A percentile compares a stretch with the other conserved stretches of the same genome.
phyloP scores from a whole-genome alignment of 2,797 vertebrate genomes.

The Mionectes olivaceus region DNA sequence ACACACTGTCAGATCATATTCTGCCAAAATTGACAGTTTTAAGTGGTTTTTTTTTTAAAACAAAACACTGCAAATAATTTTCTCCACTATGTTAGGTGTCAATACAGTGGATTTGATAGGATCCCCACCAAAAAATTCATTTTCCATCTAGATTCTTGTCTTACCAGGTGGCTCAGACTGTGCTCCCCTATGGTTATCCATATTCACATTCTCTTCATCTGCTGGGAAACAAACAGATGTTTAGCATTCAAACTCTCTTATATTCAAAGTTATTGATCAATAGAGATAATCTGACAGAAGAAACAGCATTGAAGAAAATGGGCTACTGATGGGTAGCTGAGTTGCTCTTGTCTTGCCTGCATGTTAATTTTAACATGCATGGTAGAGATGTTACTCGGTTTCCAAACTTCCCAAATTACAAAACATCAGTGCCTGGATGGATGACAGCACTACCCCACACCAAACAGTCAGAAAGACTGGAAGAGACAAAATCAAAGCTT shows the following conservation, averaged over 20 bases:
- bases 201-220: slow-evolving; percentile 75
- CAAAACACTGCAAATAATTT: neutral
- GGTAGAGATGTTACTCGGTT: neutral
- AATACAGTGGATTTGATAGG: neutral
- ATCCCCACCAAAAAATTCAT: neutral
- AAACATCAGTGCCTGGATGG: neutral
- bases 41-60: neutral
- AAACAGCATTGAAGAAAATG: neutral
- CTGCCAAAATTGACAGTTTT: neutral
- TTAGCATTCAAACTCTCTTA: neutral
- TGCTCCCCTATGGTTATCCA: slow-evolving; percentile 60
- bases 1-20: neutral
- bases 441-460: neutral
- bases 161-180: slow-evolving; percentile 76
- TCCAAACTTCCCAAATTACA: neutral
- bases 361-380: neutral
- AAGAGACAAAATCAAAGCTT: neutral
- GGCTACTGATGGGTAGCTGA: neutral
- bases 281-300: neutral
- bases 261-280: neutral
- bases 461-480: neutral
- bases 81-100: neutral
- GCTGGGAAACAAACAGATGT: slow-evolving; percentile 6
- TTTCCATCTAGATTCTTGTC: neutral
- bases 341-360: neutral